These are phyloP conservation scores for Sesia apiformis DNA, from an alignment of 2,888 invertebrate genomes.

Conservation along the genomic window DNA sequence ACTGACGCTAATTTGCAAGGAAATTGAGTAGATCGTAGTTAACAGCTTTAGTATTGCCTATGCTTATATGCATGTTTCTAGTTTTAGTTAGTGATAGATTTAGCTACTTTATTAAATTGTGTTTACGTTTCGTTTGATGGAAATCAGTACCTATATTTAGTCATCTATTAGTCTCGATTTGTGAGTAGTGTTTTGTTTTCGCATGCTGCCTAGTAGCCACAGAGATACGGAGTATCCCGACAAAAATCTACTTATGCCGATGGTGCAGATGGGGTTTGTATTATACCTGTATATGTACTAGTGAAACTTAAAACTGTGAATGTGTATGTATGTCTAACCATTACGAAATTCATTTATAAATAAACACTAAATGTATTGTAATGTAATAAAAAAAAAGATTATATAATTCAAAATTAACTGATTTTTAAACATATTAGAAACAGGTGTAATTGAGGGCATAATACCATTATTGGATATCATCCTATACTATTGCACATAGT, in stretches of 20 bases:
- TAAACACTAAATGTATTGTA: no score
- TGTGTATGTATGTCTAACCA: no score
- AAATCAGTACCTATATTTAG: conserved; percentile 1
- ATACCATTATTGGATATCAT: no score
- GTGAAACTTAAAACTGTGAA: not conserved
- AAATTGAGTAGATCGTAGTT: not conserved
- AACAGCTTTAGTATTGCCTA: conserved; percentile 21
- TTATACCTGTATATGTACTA: conserved; percentile 2
- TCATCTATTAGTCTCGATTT: conserved; percentile 18
- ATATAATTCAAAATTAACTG: no score
- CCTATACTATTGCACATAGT: no score
- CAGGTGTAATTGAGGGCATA: no score
- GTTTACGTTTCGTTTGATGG: not conserved
- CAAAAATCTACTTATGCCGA: conserved; percentile 48
- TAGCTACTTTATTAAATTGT: conserved; percentile 2
- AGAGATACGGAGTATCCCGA: conserved; percentile 49
- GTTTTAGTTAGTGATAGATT: conserved; percentile 8
- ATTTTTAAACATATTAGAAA: no score
- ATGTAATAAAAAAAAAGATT: no score
- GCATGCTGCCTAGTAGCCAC: conserved; percentile 62
- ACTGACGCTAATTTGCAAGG: not conserved
- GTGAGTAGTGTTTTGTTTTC: conserved; percentile 60
- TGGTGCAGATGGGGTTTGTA: conserved; percentile 66
- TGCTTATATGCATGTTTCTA: conserved; percentile 21
- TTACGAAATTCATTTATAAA: no score